Evolutionary conservation across 2,113 vertebrate species (phyloP).

Genomic region (Triplophysa siluroides): DNA sequence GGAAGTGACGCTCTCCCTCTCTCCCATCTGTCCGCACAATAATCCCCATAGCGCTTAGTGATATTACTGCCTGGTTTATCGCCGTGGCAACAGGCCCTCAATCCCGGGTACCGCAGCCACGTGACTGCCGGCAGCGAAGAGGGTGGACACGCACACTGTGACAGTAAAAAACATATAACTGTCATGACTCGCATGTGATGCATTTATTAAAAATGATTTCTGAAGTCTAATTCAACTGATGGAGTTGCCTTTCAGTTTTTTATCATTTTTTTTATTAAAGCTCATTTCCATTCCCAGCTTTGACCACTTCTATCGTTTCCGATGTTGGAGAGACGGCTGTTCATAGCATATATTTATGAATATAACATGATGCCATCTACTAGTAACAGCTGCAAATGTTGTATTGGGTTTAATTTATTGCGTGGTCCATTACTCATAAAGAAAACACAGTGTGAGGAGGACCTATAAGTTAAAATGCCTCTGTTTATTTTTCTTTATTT

Average conservation of each 20-base stretch:
- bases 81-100: slow-evolving; percentile 76
- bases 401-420: background rate
- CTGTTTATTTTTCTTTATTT: too few relatives aligned
- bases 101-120: slow-evolving; percentile 69
- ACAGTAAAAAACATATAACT: background rate
- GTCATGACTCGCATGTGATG: background rate
- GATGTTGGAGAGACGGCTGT: background rate
- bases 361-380: background rate
- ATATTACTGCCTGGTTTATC: slow-evolving; percentile 79
- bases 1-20: slow-evolving; percentile 71
- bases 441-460: too few relatives aligned
- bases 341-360: too few relatives aligned
- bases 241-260: too few relatives aligned
- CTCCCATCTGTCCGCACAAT: slow-evolving; percentile 78
- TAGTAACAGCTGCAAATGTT: background rate
- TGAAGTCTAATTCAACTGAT: too few relatives aligned
- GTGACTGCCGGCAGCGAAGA: slow-evolving; percentile 65
- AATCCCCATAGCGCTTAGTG: slow-evolving; percentile 78
- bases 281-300: slow-evolving; percentile 2
- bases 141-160: slow-evolving; percentile 33
- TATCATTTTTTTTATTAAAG: background rate
- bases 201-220: too few relatives aligned
- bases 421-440: background rate
- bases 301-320: background rate
- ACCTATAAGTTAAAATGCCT: too few relatives aligned